phyloP scores from a whole-genome alignment of 2,113 vertebrate genomes.

The Columba livia region DNA sequence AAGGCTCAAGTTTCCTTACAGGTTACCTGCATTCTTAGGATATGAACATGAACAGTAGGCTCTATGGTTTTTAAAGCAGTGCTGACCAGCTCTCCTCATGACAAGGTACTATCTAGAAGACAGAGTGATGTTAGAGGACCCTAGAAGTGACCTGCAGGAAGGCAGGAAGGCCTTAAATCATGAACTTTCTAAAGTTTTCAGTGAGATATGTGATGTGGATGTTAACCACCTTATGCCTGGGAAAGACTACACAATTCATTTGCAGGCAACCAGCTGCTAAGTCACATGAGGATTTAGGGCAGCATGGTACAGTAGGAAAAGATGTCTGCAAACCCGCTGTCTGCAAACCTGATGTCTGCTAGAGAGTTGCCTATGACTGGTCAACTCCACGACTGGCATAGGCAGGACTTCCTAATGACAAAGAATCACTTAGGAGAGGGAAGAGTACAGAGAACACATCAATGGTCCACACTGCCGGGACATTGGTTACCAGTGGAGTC shows the following conservation, averaged over 20 bases:
- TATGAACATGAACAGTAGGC: accelerated
- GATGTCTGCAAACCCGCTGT: background rate
- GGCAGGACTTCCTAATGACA: background rate
- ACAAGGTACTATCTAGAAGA: background rate
- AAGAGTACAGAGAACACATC: background rate
- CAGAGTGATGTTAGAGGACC: background rate
- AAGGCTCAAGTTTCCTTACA: background rate
- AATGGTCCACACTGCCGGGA: background rate
- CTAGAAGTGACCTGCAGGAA: background rate
- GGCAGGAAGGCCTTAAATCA: conserved; percentile 68
- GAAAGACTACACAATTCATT: conserved; percentile 79
- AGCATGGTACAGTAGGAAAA: background rate
- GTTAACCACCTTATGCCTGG: conserved; percentile 79
- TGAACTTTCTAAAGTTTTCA: conserved; percentile 83
- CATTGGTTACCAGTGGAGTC: background rate
- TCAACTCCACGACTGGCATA: background rate
- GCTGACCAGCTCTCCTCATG: background rate
- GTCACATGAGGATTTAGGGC: background rate
- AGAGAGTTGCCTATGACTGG: background rate
- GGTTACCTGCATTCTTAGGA: background rate
- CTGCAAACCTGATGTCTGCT: no score
- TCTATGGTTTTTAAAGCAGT: background rate
- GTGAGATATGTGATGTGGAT: conserved; percentile 81
- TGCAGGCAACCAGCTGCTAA: conserved; percentile 72
- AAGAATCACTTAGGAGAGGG: background rate